Percentiles rank a stretch among this genome's conserved stretches.
These are phyloP conservation scores for Gymnarchus niloticus DNA, from an alignment of 2,113 vertebrate species.

Conservation along the genomic window DNA sequence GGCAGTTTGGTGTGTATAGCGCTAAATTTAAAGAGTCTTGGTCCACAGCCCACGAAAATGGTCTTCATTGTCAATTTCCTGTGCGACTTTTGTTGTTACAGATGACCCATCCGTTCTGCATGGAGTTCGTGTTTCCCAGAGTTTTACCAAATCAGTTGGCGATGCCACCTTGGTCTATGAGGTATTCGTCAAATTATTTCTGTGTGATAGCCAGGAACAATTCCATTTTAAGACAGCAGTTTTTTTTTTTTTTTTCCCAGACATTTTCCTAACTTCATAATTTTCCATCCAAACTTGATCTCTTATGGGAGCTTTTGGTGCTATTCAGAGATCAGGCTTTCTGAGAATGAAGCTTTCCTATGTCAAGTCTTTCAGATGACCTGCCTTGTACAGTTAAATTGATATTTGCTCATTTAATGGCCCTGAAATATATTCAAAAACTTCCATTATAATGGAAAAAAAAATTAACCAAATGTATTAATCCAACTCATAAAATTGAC, in stretches of 20 bases:
- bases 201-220: neutral
- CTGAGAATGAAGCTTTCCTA: neutral
- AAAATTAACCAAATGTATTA: neutral
- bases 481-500: neutral
- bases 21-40: neutral
- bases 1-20: neutral
- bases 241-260: too few species aligned
- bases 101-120: slow-evolving; percentile 44
- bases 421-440: neutral
- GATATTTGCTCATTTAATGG: neutral
- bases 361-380: neutral
- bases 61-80: neutral
- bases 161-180: slow-evolving; percentile 62
- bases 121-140: slow-evolving; percentile 22
- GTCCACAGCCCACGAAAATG: neutral
- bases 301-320: neutral
- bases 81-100: slow-evolving; percentile 20
- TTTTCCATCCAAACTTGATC: neutral
- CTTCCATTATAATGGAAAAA: neutral
- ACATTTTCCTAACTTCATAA: neutral
- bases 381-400: neutral
- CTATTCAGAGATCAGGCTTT: neutral
- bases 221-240: neutral
- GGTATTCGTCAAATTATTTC: slow-evolving; percentile 39
- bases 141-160: slow-evolving; percentile 27